phyloP scores from a whole-genome alignment of 2,888 invertebrate genomes.

The Scaptomyza parva region DNA sequence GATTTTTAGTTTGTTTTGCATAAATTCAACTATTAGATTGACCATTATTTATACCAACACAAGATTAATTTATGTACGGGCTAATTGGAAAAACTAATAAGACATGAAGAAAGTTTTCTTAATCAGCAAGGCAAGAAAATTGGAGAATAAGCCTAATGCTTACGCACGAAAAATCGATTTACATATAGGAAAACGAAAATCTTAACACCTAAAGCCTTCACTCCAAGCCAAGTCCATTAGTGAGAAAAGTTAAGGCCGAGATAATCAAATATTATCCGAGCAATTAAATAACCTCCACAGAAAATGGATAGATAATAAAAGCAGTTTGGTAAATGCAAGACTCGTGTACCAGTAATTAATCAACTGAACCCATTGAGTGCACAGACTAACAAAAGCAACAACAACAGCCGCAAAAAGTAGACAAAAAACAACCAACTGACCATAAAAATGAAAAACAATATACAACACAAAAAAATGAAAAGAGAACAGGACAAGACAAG shows the following conservation, averaged over 20 bases:
- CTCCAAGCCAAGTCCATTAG: neutral
- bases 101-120: neutral
- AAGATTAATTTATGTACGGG: neutral
- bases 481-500: slow-evolving; percentile 29
- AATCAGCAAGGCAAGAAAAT: neutral
- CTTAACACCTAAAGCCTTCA: neutral
- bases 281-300: slow-evolving; percentile 40
- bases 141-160: slow-evolving; percentile 8
- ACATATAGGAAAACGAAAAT: slow-evolving; percentile 26
- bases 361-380: slow-evolving; percentile 46
- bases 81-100: neutral
- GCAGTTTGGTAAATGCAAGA: slow-evolving; percentile 48
- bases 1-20: no score
- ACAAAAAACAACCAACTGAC: slow-evolving; percentile 47
- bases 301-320: slow-evolving; percentile 27
- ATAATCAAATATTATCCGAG: slow-evolving; percentile 58
- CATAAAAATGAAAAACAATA: slow-evolving; percentile 57
- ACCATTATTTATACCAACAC: no score
- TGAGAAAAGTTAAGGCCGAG: slow-evolving; percentile 19
- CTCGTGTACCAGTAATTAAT: slow-evolving; percentile 60
- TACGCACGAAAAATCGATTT: slow-evolving; percentile 51
- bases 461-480: slow-evolving; percentile 17
- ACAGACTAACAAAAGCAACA: slow-evolving; percentile 10
- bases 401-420: slow-evolving; percentile 30
- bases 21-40: no score